Conservation (phyloP, 2,113 vertebrate species). For the Heliornis fulica region DNA sequence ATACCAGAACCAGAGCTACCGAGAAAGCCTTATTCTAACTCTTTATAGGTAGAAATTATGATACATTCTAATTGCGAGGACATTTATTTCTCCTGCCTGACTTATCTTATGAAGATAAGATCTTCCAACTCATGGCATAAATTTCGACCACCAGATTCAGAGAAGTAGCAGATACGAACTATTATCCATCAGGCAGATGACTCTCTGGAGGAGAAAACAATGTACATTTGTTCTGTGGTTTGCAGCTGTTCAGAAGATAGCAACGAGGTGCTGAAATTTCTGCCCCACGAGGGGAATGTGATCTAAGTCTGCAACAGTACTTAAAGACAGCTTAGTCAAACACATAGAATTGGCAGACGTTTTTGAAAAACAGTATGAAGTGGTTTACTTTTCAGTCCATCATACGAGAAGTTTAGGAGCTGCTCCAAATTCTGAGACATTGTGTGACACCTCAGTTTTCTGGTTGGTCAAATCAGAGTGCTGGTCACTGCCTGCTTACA, state of each 20-base stretch:
- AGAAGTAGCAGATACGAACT: not conserved
- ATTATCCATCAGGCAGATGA: not conserved
- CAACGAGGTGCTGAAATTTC: conserved; percentile 42
- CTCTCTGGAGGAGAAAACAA: not conserved
- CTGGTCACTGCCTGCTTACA: not conserved
- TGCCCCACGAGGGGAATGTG: not conserved
- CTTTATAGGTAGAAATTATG: not conserved
- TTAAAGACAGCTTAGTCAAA: conserved; percentile 22
- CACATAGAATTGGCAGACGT: not conserved
- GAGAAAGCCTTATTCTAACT: not conserved
- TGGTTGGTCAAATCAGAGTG: not conserved
- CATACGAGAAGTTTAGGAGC: not conserved
- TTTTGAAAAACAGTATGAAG: not conserved
- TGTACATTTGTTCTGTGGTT: not conserved
- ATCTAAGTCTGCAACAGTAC: not conserved
- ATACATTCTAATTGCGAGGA: not conserved
- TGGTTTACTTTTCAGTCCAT: conserved; percentile 11
- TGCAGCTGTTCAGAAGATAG: conserved; percentile 24
- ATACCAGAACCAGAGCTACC: not conserved
- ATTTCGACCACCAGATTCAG: not conserved
- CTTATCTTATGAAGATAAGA: not conserved
- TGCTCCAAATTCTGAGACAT: not conserved
- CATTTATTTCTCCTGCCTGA: not conserved
- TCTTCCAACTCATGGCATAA: not conserved
- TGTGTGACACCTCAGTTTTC: not conserved